Conservation (phyloP, 1,140 invertebrate genomes). For the Brachionus calyciflorus region DNA sequence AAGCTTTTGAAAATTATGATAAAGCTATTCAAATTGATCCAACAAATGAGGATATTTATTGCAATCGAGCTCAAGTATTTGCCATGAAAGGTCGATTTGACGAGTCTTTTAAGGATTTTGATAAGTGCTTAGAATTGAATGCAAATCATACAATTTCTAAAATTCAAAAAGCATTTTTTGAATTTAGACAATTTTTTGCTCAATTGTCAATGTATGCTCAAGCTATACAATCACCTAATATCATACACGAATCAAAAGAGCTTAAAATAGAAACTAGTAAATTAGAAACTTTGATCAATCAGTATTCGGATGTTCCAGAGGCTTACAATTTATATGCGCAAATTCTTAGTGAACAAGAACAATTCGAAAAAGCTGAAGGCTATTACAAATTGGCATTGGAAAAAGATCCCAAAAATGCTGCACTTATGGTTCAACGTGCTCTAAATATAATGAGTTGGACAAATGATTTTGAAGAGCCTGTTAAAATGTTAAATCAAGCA, state of each 20-base stretch:
- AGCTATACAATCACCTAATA: background rate
- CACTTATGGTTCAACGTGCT: slow-evolving; percentile 77
- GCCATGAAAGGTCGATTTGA: slow-evolving; percentile 74
- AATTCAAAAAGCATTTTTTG: slow-evolving; percentile 81
- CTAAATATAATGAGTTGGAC: slow-evolving; percentile 71
- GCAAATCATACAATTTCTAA: slow-evolving; percentile 76
- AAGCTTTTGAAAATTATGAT: slow-evolving; percentile 71
- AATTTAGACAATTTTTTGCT: slow-evolving; percentile 66
- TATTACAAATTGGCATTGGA: slow-evolving; percentile 76
- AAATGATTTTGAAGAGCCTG: slow-evolving; percentile 74
- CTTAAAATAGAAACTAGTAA: slow-evolving; percentile 21
- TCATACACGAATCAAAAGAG: background rate
- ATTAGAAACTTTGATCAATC: slow-evolving; percentile 72
- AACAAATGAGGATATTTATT: slow-evolving; percentile 78
- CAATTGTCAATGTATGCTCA: slow-evolving; percentile 37
- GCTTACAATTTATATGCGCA: slow-evolving; percentile 69
- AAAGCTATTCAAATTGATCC: slow-evolving; percentile 72
- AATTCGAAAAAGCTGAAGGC: slow-evolving; percentile 75
- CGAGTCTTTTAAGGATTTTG: slow-evolving; percentile 76
- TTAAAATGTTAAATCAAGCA: slow-evolving; percentile 75
- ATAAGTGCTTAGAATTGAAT: slow-evolving; percentile 75
- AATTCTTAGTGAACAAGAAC: slow-evolving; percentile 73
- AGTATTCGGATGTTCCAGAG: slow-evolving; percentile 79
- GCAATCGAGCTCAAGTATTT: slow-evolving; percentile 70
- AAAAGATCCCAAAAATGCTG: slow-evolving; percentile 79